Conservation (phyloP, 2,113 vertebrate species). For the Herpailurus yagouaroundi region DNA sequence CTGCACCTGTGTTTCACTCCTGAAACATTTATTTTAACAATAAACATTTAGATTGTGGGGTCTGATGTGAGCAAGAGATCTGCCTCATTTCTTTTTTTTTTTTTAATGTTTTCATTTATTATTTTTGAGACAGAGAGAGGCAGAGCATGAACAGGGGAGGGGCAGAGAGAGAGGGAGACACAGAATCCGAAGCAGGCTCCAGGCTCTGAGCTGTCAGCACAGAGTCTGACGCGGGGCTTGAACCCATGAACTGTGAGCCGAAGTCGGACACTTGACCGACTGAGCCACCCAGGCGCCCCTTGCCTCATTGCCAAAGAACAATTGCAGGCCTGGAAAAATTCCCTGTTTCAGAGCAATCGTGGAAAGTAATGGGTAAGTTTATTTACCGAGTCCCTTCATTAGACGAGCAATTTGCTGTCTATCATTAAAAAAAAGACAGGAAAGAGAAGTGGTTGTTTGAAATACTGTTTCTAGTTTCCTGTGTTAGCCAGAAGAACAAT, state of each 20-base stretch:
- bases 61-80: neutral
- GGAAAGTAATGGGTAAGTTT: conserved; percentile 60
- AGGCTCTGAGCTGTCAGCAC: no score
- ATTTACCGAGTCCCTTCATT: conserved; percentile 28
- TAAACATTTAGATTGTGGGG: neutral
- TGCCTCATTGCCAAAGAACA: conserved; percentile 18
- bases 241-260: no score
- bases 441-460: conserved; percentile 65
- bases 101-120: no score
- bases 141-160: no score
- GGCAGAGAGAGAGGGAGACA: no score
- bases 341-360: neutral
- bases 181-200: no score
- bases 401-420: conserved; percentile 66
- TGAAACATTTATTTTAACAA: neutral
- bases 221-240: no score
- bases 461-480: conserved; percentile 73
- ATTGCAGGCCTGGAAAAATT: conserved; percentile 31
- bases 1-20: neutral
- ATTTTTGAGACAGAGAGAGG: no score
- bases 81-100: conserved; percentile 15
- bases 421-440: conserved; percentile 40
- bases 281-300: no score
- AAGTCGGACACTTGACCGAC: no score
- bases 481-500: conserved; percentile 70